Base-by-base conservation (phyloP, 2,797 vertebrate species). In the Neomorphus geoffroyi region DNA sequence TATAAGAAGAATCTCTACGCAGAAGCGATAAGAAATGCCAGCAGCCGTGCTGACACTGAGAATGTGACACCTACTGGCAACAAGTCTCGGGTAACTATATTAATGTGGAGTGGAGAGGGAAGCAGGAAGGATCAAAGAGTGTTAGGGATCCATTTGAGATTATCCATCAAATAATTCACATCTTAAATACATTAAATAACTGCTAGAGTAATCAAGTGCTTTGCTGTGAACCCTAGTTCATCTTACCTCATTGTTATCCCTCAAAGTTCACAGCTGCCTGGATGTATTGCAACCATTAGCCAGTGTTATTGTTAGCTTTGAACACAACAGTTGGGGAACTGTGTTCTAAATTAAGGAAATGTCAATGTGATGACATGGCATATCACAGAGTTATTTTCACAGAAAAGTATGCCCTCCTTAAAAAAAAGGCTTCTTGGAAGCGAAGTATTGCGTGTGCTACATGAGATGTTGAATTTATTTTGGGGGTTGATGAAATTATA, bases 281-380 rank as follows among this genome's bases (percentile, higher is more conserved):
- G 86, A 69, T 95, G 80, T 96, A 93, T 93, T 96, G 97, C 95
- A 96, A 58, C 92, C 94, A 96, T 97, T 96, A 97, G 93, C 84
- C 80, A 77, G 94, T 97, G 96, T 97, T 98, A 97, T 98, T 97
- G 97, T 97, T 98, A 97, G 96, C 97, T 97, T 85, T 86, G 81
- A 95, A 91, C 91, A 92, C 93, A 96, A 97, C 97, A 95, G 96
- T 97, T 97, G 97, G 96, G 95, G 92, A 93, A 45, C 96, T 93
- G 83, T 97, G 93, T 90, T 97, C 96, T 97, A 97, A 97, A 97
- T 97, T 97, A 96, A 97, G 97, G 97, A 98, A 97, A 97, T 97
- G 92, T 96, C 97, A 87, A 95, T 90, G 96, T 91, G 96, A 96
- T 97, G 97, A 97, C 97, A 97, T 90, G 94, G 93, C 77, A 84